A percentile compares a stretch with the other conserved stretches of the same genome.
These are phyloP conservation scores for Tortricodes alternella DNA, from an alignment of 2,888 invertebrate genomes.

Conservation along the genomic window DNA sequence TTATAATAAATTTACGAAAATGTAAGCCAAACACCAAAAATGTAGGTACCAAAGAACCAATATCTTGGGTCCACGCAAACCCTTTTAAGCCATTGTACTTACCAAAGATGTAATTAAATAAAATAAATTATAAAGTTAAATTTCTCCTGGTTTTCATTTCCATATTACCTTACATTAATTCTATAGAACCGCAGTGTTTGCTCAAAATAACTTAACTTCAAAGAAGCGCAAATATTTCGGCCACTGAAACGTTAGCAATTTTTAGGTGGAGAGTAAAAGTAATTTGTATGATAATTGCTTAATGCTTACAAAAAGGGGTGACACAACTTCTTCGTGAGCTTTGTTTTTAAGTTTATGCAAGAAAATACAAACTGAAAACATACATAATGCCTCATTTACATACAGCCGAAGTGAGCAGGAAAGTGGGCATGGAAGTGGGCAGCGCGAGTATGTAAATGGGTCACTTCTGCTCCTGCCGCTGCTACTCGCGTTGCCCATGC, in stretches of 20 bases:
- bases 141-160: constrained; percentile 39
- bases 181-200: not conserved
- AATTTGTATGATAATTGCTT: not conserved
- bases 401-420: too few relatives aligned
- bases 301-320: not conserved
- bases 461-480: too few relatives aligned
- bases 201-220: not conserved
- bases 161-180: not conserved
- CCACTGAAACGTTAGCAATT: not conserved
- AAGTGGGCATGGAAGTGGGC: too few relatives aligned
- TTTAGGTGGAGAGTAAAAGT: not conserved
- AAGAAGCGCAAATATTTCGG: not conserved
- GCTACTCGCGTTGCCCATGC: too few relatives aligned
- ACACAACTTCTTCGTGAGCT: too few relatives aligned
- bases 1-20: not conserved
- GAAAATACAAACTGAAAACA: too few relatives aligned
- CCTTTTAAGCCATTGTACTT: constrained; percentile 75
- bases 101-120: constrained; percentile 79
- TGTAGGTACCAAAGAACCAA: constrained; percentile 69
- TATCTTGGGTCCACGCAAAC: constrained; percentile 58
- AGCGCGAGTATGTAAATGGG: too few relatives aligned
- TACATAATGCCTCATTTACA: too few relatives aligned
- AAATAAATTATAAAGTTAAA: constrained; percentile 60
- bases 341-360: too few relatives aligned
- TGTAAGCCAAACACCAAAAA: constrained; percentile 33